Conservation (phyloP, 2,797 vertebrate genomes). For the Propithecus deckenii region DNA sequence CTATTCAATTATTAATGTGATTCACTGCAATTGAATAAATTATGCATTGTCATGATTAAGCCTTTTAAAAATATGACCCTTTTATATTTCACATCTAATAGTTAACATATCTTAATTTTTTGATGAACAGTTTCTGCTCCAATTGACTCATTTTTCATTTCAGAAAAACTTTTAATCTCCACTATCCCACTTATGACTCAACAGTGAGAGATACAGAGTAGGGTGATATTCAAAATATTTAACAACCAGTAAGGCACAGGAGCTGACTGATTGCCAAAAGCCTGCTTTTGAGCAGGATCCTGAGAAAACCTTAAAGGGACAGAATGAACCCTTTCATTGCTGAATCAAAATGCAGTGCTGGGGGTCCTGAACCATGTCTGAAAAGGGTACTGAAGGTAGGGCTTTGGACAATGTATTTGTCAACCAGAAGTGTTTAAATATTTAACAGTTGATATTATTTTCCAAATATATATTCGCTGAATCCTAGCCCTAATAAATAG, state of each 20-base stretch:
- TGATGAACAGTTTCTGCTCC: background rate
- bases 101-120: background rate
- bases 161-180: background rate
- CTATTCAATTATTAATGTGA: slow-evolving; percentile 7
- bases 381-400: background rate
- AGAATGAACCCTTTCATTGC: background rate
- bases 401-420: background rate
- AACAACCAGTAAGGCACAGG: background rate
- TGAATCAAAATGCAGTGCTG: background rate
- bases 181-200: background rate
- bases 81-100: background rate
- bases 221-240: background rate
- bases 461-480: background rate
- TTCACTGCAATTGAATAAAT: background rate
- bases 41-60: background rate
- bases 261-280: background rate
- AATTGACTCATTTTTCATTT: background rate
- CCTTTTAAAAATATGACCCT: background rate
- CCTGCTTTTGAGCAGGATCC: background rate
- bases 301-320: background rate
- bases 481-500: background rate
- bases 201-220: background rate
- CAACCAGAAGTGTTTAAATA: background rate
- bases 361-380: background rate
- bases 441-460: background rate